Evolutionary conservation across 2,888 invertebrate species (phyloP).

Genomic region (Dichetophora obliterata): DNA sequence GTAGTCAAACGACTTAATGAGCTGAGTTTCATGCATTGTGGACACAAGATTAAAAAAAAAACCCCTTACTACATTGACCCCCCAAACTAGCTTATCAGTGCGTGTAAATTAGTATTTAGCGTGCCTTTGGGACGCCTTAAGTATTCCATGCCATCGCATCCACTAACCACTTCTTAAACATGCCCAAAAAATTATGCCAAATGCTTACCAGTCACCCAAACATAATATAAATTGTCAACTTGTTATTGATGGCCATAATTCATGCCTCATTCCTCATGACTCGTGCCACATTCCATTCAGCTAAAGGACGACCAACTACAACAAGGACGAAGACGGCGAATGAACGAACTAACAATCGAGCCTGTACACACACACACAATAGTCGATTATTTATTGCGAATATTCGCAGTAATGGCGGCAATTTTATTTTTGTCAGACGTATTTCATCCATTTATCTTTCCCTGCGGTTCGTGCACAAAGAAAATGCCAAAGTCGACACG

Average conservation of each 20-base stretch:
- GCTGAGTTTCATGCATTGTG: neutral
- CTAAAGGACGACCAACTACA: no score
- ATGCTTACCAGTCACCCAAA: neutral
- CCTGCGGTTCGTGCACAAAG: constrained; percentile 3
- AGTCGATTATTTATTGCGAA: constrained; percentile 21
- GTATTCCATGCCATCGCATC: neutral
- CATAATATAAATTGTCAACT: constrained; percentile 2
- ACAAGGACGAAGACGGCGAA: neutral
- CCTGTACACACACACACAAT: neutral
- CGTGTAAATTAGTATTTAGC: neutral
- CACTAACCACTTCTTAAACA: neutral
- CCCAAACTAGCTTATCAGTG: neutral
- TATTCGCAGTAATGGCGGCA: constrained; percentile 16
- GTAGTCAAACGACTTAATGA: neutral
- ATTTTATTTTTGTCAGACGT: neutral
- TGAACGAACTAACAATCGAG: neutral
- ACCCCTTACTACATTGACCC: no score
- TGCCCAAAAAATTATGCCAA: neutral
- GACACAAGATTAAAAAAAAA: neutral
- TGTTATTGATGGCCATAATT: constrained; percentile 8
- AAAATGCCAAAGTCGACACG: neutral
- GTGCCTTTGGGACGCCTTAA: neutral
- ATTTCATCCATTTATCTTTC: constrained; percentile 4
- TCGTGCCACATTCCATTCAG: no score
- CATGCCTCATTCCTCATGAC: neutral